Conservation (phyloP, 2,113 vertebrate genomes). For the Cyprinodon variegatus region DNA sequence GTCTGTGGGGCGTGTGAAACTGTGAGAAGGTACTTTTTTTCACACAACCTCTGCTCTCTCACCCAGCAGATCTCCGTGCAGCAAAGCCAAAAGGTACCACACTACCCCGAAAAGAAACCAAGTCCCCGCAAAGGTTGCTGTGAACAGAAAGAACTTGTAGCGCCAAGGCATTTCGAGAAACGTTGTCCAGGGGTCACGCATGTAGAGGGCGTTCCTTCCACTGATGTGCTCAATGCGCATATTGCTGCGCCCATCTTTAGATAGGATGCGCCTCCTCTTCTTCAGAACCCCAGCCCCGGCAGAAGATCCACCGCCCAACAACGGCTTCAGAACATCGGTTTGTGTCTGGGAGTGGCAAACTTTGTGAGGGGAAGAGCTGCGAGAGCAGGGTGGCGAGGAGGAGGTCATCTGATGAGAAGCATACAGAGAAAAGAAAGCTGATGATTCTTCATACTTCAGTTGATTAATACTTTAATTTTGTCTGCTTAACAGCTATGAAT, state of each 20-base stretch:
- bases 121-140: conserved; percentile 92
- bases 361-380: conserved; percentile 85
- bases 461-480: no score
- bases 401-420: conserved; percentile 75
- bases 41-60: conserved; percentile 25
- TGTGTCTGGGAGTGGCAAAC: conserved; percentile 95
- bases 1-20: neutral
- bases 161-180: conserved; percentile 98
- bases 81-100: conserved; percentile 92
- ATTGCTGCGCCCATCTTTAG: conserved; percentile 95
- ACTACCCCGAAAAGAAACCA: conserved; percentile 95
- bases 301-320: conserved; percentile 73
- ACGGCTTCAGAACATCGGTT: conserved; percentile 88
- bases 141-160: conserved; percentile 95
- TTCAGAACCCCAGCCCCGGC: conserved; percentile 50
- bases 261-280: conserved; percentile 87
- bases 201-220: conserved; percentile 89
- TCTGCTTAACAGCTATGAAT: neutral
- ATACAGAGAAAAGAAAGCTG: neutral
- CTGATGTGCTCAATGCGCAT: conserved; percentile 91
- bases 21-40: neutral
- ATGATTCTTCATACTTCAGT: no score
- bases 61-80: conserved; percentile 92
- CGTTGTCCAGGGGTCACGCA: conserved; percentile 98
- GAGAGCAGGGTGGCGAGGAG: conserved; percentile 71